Base-by-base conservation (phyloP, 2,888 invertebrate genomes). In the Drosophila percnosoma region DNA sequence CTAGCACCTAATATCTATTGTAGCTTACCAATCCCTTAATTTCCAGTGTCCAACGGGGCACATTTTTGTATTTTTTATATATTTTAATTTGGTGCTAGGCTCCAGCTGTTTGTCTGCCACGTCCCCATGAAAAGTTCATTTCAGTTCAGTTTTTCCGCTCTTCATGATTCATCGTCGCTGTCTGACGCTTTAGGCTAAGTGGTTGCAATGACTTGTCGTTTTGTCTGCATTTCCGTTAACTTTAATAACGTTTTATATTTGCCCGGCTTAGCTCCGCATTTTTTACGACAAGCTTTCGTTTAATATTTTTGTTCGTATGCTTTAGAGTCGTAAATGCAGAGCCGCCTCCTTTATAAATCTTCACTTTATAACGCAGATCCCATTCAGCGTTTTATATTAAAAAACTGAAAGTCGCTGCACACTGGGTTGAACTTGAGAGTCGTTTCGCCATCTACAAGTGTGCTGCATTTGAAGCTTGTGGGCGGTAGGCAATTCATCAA, bases 141-240 rank as follows among this genome's bases (percentile, higher is more conserved):
- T 85, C 63, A 73, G 63, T 70, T 76, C 54, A 55, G 49, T 55
- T 57, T 68, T 57, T 38, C 31, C 34, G 54, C 18, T 36, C 27
- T 54, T 36, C 36, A 36, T 18, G 13, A 51, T 18, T 55, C 71
- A 34, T 45, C 36, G 59, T 64, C 74, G 68, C 58, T 67, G 83
- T 80, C 73, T 75, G 83, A 74, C 78, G 78, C 82, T 83, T 81
- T 67, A 34, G 89, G 82, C 83, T 73, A 83, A 85, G 82, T 76
- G 73, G 70, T 72, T 67, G 88, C 77, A 83, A 80, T 74, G 87
- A 86, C 68, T 81, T 86, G 81, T 73, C 83, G 75, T 83, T 86
- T 88, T 88, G 89, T 86, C 89, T 88, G 85, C 87, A 86, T 86
- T 86, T 86, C 85, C 89, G 74, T 66, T 68, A 55, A 74, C 89